Base-by-base conservation (phyloP, 2,888 invertebrate species). In the Frankliniella fusca region DNA sequence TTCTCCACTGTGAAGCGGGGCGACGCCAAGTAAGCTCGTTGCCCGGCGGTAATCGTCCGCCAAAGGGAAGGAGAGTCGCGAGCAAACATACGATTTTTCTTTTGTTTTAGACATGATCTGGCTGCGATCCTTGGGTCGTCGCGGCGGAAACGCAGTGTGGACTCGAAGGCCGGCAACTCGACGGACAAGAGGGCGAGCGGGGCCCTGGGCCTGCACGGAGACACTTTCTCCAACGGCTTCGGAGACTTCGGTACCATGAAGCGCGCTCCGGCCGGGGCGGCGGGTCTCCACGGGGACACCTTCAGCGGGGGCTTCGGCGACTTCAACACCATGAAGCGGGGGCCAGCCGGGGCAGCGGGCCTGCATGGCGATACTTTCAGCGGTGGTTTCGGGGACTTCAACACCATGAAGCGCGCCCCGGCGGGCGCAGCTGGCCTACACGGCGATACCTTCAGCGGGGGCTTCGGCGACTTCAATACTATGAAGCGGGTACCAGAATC, bases 241-340 rank as follows among this genome's bases (percentile, higher is more conserved):
- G 86, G 86, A 3, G 86, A 86, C 70, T 86, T 86, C 80, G 85
- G 84, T 27, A 86, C 86, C 2, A 86, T 87, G 86, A 85, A 85
- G 82, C 83, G 70, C 18, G 28, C 20, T n/a, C 38, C 81, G 10
- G 65, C 80, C 49, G 82, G 65, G n/a, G 82, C 85, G 8, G 83
- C 84, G 12, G 87, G 87, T 18, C 87, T 87, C 83, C 86, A 87
- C 83, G 87, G 86, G 0, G 87, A 87, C 81, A 86, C 86, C 0
- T 87, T 87, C 81, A 85, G 84, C 23, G 84, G 85, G 10, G 87
- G 86, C 0, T 87, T 87, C 80, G 87, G 87, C 15, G 86, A 86
- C n/a, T 86, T 86, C 83, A 85, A 85, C 81, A 85, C 86, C 2
- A 85, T 86, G 84, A 85, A 86, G 83, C 83, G 87, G 81, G 83